Evolutionary conservation across 1,140 invertebrate genomes (phyloP), one percentile per base, ranked within the genome.

Genomic region (Drosophila miranda): DNA sequence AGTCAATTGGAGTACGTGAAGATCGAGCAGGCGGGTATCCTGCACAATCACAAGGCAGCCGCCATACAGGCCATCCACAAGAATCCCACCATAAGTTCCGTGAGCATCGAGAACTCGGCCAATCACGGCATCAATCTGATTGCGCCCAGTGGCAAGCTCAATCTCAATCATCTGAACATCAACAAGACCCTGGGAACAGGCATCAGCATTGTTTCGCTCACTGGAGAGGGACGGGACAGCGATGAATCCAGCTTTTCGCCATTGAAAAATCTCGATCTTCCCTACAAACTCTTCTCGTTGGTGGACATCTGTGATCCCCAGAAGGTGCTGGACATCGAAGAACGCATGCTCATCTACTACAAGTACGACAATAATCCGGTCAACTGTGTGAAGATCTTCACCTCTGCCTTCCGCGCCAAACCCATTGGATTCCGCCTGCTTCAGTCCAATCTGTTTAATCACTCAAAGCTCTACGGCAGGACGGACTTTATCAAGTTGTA

Each of bases 371-470:
- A 98, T 79, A 95, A 95, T 91, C 96, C 97, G 0, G 96, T 99
- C 0, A 99, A 99, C 90, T 99, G 99, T 91, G 96, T 99, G 0
- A 99, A 99, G 92, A 98, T 99, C 75, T 99, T 99, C 79, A 95
- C 95, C 43, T 97, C 96, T 73, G 93, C 94, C 43, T 96, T 95
- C 63, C 93, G 95, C 79, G 94, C 96, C 0, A 98, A 98, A 89
- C 95, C 96, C 6, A 94, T 98, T 86, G 97, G 97, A 16, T 97
- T 98, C 78, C 93, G 97, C 55, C 92, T 99, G 19, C 92, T 99
- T 9, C 98, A 99, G 83, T 96, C 98, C 64, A 98, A 99, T 92
- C 91, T 99, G 9, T 98, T 97, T 75, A 97, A 99, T 90, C 97
- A 98, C 49, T 97, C 96, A 0, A 93, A 93, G 44, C 94, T 95